Percentiles rank a stretch among this genome's conserved stretches.
These are phyloP conservation scores for Phytoseiulus persimilis DNA, from an alignment of 2,888 invertebrate genomes.

Conservation along the genomic window DNA sequence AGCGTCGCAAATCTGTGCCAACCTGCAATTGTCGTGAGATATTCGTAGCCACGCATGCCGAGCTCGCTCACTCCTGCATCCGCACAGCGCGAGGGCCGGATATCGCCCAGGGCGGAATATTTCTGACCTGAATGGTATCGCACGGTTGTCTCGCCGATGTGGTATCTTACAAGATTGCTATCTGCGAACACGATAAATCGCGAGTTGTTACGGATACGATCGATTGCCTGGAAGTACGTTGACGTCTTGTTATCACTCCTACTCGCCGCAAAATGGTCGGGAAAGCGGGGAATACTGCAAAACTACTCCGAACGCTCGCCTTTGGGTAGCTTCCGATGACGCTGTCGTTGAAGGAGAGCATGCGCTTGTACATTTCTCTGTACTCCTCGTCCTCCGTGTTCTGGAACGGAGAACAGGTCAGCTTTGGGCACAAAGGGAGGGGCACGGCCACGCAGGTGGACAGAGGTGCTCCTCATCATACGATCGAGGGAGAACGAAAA, in stretches of 20 bases:
- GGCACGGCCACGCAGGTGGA: no score
- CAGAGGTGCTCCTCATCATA: no score
- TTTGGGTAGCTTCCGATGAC: slow-evolving; percentile 33
- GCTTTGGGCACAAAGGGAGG: background rate
- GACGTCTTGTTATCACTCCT: background rate
- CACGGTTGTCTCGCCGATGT: slow-evolving; percentile 17
- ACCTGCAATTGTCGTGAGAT: background rate
- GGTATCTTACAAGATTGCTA: slow-evolving; percentile 29
- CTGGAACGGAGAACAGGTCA: background rate
- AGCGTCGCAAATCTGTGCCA: slow-evolving; percentile 18
- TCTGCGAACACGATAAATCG: slow-evolving; percentile 34
- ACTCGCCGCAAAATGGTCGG: no score
- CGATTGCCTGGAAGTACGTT: slow-evolving; percentile 5
- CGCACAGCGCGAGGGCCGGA: no score
- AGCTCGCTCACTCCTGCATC: background rate
- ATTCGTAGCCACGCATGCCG: background rate
- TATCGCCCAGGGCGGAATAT: background rate
- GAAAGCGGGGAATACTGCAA: no score
- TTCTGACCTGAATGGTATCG: slow-evolving; percentile 24
- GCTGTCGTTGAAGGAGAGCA: slow-evolving; percentile 39
- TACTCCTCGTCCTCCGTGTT: slow-evolving; percentile 27
- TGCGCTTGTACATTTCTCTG: slow-evolving; percentile 32
- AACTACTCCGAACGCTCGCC: background rate
- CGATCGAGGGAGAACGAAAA: no score
- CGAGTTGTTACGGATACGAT: slow-evolving; percentile 37